Conservation (phyloP, 2,888 invertebrate genomes). For the Acleris laterana region DNA sequence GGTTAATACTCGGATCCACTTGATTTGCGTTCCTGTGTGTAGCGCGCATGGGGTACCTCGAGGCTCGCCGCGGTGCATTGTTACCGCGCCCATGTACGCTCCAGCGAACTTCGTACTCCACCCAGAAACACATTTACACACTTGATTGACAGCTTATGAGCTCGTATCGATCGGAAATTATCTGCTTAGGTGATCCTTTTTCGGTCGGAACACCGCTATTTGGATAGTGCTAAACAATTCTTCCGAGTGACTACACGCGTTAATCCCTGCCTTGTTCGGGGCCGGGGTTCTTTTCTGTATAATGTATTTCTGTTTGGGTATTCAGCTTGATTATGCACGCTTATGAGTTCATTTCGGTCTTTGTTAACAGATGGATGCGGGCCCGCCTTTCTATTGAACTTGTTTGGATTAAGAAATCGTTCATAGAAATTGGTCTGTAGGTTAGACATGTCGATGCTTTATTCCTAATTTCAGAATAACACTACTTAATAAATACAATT, state of each 20-base stretch:
- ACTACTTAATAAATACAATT: too few species aligned
- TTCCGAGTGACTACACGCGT: conserved; percentile 76
- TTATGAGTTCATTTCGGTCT: conserved; percentile 56
- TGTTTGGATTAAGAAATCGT: conserved; percentile 19
- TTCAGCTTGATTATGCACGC: conserved; percentile 76
- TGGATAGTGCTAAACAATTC: conserved; percentile 82
- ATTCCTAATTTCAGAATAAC: not conserved
- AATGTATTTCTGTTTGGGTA: conserved; percentile 69
- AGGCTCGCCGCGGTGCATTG: conserved; percentile 44
- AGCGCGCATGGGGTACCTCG: conserved; percentile 1
- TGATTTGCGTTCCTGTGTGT: not conserved
- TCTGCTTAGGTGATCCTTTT: conserved; percentile 80
- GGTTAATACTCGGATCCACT: not conserved
- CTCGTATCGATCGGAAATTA: conserved; percentile 72
- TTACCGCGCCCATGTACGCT: conserved; percentile 45
- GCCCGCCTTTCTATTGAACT: conserved; percentile 23
- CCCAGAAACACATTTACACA: conserved; percentile 58
- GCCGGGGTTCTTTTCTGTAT: conserved; percentile 59
- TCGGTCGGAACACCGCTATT: conserved; percentile 72
- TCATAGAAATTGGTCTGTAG: conserved; percentile 16
- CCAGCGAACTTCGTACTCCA: conserved; percentile 47
- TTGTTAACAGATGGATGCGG: conserved; percentile 51
- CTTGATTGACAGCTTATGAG: conserved; percentile 76
- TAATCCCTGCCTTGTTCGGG: conserved; percentile 69
- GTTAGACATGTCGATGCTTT: not conserved